A percentile compares a stretch with the other conserved stretches of the same genome.
Evolutionary conservation across 2,888 invertebrate genomes (phyloP).

Genomic region (Rugalucina vietnamica): DNA sequence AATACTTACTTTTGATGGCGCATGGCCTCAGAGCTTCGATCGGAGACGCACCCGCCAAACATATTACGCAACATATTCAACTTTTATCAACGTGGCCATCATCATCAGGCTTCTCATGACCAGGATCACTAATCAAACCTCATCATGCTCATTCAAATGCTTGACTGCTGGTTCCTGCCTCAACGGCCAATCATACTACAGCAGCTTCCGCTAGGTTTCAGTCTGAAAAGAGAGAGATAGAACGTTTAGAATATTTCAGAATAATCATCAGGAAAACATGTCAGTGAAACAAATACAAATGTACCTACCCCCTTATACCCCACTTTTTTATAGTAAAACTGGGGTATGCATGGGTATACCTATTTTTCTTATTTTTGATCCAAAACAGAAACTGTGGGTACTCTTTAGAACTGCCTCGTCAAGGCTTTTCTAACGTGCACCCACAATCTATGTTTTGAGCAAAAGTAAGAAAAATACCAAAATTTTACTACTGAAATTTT

Average conservation of each 20-base stretch:
- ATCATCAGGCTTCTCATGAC: constrained; percentile 55
- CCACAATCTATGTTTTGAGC: too few species aligned
- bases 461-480: too few species aligned
- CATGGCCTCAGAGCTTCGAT: constrained; percentile 78
- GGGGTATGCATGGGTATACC: neutral
- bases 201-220: neutral
- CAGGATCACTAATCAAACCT: constrained; percentile 20
- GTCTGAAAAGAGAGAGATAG: neutral
- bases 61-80: constrained; percentile 81
- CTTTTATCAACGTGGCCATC: constrained; percentile 43
- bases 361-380: neutral
- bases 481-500: too few species aligned
- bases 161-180: neutral
- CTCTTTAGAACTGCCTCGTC: too few species aligned
- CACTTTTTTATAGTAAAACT: too few species aligned
- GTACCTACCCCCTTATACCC: too few species aligned
- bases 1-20: constrained; percentile 77
- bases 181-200: neutral
- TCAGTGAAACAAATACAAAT: too few species aligned
- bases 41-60: constrained; percentile 82
- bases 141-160: constrained; percentile 48
- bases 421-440: too few species aligned
- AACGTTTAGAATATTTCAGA: neutral
- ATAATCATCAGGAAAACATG: too few species aligned
- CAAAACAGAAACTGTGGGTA: too few species aligned